Evolutionary conservation across 2,888 invertebrate genomes (phyloP).

Genomic region (Ctenicera cuprea): DNA sequence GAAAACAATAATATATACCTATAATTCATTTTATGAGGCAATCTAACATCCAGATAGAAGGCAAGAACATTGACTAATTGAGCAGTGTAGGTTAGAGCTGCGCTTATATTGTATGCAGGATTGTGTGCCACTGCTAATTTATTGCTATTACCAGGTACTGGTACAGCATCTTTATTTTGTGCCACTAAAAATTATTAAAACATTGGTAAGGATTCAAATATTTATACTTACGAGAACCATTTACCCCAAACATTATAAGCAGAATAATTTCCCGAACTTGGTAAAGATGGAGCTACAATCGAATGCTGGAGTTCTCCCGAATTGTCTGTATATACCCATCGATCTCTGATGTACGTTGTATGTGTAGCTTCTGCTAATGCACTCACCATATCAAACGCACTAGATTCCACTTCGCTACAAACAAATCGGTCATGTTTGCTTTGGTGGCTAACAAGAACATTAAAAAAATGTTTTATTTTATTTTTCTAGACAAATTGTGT

Average conservation of each 20-base stretch:
- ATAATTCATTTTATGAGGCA: conserved; percentile 85
- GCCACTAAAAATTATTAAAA: conserved; percentile 71
- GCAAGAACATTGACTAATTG: conserved; percentile 89
- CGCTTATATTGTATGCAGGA: conserved; percentile 84
- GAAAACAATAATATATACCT: conserved; percentile 71
- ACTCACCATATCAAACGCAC: conserved; percentile 66
- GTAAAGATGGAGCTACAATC: conserved; percentile 89
- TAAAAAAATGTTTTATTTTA: too few relatives aligned
- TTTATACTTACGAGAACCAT: not conserved
- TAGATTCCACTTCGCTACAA: conserved; percentile 63
- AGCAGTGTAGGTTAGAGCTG: conserved; percentile 89
- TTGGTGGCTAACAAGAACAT: too few relatives aligned
- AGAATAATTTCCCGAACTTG: conserved; percentile 89
- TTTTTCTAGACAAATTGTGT: too few relatives aligned
- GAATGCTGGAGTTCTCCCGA: conserved; percentile 82
- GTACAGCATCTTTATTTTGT: conserved; percentile 74
- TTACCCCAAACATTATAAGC: conserved; percentile 86
- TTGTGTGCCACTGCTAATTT: conserved; percentile 78
- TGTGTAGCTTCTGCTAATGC: conserved; percentile 82
- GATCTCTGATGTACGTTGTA: conserved; percentile 86
- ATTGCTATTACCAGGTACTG: conserved; percentile 72
- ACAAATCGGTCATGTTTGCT: not conserved
- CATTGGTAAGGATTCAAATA: not conserved
- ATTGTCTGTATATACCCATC: conserved; percentile 85
- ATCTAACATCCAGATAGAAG: conserved; percentile 86